Evolutionary conservation across 1,140 invertebrate species (phyloP), one percentile per base, ranked within the genome.

Genomic region (Drosophila neocordata): DNA sequence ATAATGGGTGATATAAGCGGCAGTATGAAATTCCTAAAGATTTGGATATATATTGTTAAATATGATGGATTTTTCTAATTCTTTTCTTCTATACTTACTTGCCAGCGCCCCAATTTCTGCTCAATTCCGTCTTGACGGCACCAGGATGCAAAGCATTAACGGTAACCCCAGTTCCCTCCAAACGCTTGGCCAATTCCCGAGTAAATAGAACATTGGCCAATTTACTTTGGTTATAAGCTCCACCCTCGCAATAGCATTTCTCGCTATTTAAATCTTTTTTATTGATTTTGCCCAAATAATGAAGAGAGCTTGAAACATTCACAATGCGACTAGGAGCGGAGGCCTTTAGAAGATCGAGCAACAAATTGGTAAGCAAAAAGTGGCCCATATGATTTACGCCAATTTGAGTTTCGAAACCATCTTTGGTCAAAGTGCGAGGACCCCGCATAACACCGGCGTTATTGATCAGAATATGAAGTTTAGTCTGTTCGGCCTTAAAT

Each of bases 101-200:
- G 44, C 57, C 18, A 7, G 11, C 12, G 8, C 6, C 12, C 24
- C 24, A 44, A 12, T 98, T 94, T 2, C 96, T 93, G 11, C 94
- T 94, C 37, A 98, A 93, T 62, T 96, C 94, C 8, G 97, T 98
- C 89, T 95, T 94, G 0, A 96, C 95, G 65, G 97, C 92, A 20
- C 97, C 97, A n/a, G 97, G 97, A 94, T 98, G 95, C n/a, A 97
- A 93, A 44, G 95, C 94, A 92, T 97, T 96, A 4, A 95, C 96
- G 6, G 95, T 96, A 6, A 99, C 95, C 55, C 94, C 94, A 15
- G 94, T 95, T 13, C 94, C 96, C 92, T 95, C 69, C 62, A 97
- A 91, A 92, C 92, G 93, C 70, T 94, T 94, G 1, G 95, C 94
- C 13, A 98, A 92, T 92, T 98, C 95, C 60, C 92, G 94, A 0